Base-by-base conservation (phyloP, 2,888 invertebrate genomes). In the Drosophila atripex region DNA sequence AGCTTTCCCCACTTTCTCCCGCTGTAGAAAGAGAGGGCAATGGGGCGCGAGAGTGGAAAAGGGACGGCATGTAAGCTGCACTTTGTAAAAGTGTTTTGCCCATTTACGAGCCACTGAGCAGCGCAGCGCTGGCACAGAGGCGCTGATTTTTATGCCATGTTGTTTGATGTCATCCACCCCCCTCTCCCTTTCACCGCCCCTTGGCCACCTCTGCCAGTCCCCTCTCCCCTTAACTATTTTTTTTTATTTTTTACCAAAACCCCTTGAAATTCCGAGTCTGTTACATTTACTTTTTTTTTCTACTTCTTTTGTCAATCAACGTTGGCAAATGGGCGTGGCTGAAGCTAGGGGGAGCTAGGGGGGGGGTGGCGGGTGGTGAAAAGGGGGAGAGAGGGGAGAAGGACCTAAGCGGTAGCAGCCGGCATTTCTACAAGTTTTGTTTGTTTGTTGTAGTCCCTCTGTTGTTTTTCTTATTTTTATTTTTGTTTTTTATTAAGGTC, bases 31-130 rank as follows among this genome's bases (percentile, higher is more conserved):
- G 0, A 4, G 9, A 41, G 18, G 56, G 32, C 38, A 7, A 16
- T 35, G 28, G 38, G 28, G 30, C 39, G 46, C 38, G 38, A 58
- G 47, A 35, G 32, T 28, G 57, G 66, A 59, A 54, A 32, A 23
- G 35, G 55, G 55, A 59, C 57, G 32, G 35, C 55, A 54, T 53
- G 55, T 52, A 59, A 68, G 66, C 73, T 83, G 88, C 82, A 83
- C 82, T 87, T 83, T 83, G 86, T 86, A 75, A 83, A 86, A 87
- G 82, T 83, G 82, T 83, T 83, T 83, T 83, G 77, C 77, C 86
- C 82, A 87, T 82, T 82, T 87, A 86, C 88, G 86, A 83, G 72
- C 77, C 77, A 82, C 77, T 79, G 80, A 79, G 70, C 73, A 71
- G 30, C 64, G 55, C 43, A 23, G 21, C 21, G 21, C 58, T 66